phyloP scores from a whole-genome alignment of 2,797 vertebrate species.

The Trematomus bernacchii region DNA sequence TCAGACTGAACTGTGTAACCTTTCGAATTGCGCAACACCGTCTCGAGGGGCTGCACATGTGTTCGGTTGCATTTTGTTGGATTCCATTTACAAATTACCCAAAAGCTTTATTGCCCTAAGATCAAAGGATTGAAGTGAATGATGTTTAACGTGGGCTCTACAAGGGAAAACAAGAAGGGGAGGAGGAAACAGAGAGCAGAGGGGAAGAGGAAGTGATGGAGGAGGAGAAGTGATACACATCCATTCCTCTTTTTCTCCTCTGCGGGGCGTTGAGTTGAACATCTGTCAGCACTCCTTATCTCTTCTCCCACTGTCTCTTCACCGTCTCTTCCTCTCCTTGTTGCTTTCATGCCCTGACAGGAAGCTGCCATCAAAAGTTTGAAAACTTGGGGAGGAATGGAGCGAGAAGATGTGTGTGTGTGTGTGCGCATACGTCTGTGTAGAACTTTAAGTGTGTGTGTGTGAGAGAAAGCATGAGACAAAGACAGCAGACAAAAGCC shows the following conservation, averaged over 20 bases:
- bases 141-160: constrained; percentile 42
- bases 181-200: constrained; percentile 47
- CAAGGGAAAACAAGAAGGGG: constrained; percentile 41
- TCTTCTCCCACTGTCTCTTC: constrained; percentile 49
- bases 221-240: constrained; percentile 54
- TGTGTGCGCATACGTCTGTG: constrained; percentile 22
- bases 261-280: constrained; percentile 57
- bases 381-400: constrained; percentile 60
- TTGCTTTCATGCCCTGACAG: constrained; percentile 66
- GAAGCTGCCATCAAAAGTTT: constrained; percentile 70
- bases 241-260: constrained; percentile 54
- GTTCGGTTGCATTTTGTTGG: constrained; percentile 24
- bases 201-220: constrained; percentile 43
- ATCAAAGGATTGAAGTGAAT: constrained; percentile 45
- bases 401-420: constrained; percentile 28
- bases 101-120: constrained; percentile 30
- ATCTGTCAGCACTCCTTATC: constrained; percentile 72
- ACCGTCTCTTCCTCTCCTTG: constrained; percentile 45
- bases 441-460: constrained; percentile 9
- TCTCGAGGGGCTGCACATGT: constrained; percentile 9
- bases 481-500: constrained; percentile 43
- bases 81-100: constrained; percentile 36
- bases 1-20: background rate
- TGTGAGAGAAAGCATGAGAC: constrained; percentile 14
- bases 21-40: constrained; percentile 3